These are phyloP conservation scores for Somateria mollissima DNA, from an alignment of 2,797 vertebrate species.

Conservation along the genomic window DNA sequence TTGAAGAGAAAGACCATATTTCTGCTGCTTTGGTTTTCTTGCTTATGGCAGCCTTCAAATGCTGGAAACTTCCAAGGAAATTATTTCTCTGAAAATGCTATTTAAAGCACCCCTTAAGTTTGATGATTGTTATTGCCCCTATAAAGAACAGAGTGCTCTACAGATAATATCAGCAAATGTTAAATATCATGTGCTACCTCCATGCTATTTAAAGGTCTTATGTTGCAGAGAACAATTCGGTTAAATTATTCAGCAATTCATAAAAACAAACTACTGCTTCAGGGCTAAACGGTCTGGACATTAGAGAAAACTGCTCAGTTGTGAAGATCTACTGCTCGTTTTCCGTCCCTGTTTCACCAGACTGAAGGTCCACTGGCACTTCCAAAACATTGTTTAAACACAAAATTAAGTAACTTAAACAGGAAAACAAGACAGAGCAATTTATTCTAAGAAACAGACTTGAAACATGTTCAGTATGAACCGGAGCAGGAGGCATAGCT, in stretches of 20 bases:
- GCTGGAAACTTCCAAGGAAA: background rate
- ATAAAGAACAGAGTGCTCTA: conserved; percentile 47
- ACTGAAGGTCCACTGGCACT: background rate
- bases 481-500: background rate
- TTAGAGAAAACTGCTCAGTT: background rate
- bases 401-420: background rate
- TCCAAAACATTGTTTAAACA: background rate
- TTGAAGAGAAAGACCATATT: background rate
- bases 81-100: conserved; percentile 13
- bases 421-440: background rate
- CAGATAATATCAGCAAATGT: conserved; percentile 68
- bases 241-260: conserved; percentile 57
- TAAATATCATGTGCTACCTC: conserved; percentile 59
- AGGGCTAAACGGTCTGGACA: background rate
- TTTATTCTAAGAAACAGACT: background rate
- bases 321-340: background rate
- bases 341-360: background rate
- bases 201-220: conserved; percentile 65
- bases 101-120: conserved; percentile 16
- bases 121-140: conserved; percentile 38
- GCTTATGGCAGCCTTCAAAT: background rate
- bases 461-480: background rate
- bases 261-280: conserved; percentile 47
- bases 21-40: background rate
- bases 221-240: conserved; percentile 61